Conservation (phyloP, 2,113 vertebrate genomes). For the Ptyas mucosa region DNA sequence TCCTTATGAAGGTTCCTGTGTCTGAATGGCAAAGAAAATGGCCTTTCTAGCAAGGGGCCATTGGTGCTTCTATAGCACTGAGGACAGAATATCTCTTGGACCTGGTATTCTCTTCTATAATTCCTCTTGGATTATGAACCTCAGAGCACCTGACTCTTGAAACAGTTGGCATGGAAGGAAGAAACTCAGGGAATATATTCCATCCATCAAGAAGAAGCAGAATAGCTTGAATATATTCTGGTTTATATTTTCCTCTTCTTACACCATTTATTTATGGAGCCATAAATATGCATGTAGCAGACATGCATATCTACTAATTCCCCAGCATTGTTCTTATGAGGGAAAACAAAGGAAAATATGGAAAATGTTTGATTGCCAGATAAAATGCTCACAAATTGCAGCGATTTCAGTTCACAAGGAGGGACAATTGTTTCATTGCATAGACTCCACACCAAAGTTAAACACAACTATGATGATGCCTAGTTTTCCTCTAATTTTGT, state of each 20-base stretch:
- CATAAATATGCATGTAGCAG: background rate
- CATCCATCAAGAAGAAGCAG: slow-evolving; percentile 13
- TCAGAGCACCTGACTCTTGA: background rate
- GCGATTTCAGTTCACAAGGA: background rate
- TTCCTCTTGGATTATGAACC: background rate
- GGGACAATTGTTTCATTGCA: background rate
- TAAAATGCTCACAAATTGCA: background rate
- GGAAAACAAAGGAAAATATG: background rate
- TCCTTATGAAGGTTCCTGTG: background rate
- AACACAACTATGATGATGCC: background rate
- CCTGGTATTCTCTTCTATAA: background rate
- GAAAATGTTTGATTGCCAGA: fast-evolving
- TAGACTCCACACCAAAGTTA: background rate
- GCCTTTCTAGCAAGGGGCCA: background rate
- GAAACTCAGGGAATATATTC: slow-evolving; percentile 45
- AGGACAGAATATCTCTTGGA: background rate
- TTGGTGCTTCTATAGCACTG: background rate
- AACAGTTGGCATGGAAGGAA: slow-evolving; percentile 26
- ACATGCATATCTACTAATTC: background rate
- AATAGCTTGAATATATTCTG: background rate
- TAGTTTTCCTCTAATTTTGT: background rate
- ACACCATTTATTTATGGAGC: background rate
- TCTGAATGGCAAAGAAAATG: background rate
- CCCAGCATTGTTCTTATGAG: background rate
- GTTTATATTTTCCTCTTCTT: background rate